Evolutionary conservation across 2,113 vertebrate species (phyloP).

Genomic region (Heterotilapia buettikoferi): DNA sequence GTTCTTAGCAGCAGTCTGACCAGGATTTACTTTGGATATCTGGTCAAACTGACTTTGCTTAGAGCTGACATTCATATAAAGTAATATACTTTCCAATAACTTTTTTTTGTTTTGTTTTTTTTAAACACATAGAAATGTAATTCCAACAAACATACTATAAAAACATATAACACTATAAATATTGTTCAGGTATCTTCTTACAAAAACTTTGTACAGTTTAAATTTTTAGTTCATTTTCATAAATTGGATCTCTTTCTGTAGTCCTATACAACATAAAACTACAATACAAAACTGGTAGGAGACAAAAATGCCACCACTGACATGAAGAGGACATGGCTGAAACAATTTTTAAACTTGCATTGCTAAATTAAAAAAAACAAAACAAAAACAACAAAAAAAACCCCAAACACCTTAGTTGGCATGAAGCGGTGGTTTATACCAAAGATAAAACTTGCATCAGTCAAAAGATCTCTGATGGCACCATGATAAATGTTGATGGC

Average conservation of each 20-base stretch:
- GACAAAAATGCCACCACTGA: conserved; percentile 38
- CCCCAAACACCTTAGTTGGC: neutral
- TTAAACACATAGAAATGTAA: conserved; percentile 67
- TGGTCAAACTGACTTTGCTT: conserved; percentile 33
- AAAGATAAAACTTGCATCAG: conserved; percentile 29
- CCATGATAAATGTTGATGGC: conserved; percentile 11
- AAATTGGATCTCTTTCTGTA: conserved; percentile 52
- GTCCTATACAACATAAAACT: conserved; percentile 51
- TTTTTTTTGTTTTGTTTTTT: conserved; percentile 1
- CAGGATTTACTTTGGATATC: conserved; percentile 48
- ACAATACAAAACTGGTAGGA: conserved; percentile 61
- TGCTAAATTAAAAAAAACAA: neutral
- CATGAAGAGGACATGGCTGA: conserved; percentile 12
- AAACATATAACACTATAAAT: conserved; percentile 72
- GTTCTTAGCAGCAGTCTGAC: conserved; percentile 24
- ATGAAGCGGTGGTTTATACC: neutral
- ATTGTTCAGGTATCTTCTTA: conserved; percentile 66
- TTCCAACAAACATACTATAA: conserved; percentile 64
- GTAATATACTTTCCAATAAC: conserved; percentile 56
- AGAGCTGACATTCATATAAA: conserved; percentile 60
- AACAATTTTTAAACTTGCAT: conserved; percentile 9
- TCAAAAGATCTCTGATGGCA: conserved; percentile 37
- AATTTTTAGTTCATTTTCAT: conserved; percentile 57
- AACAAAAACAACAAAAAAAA: neutral
- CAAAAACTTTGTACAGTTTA: conserved; percentile 68